Conservation (phyloP, 2,888 invertebrate species). For the Hypena proboscidalis region DNA sequence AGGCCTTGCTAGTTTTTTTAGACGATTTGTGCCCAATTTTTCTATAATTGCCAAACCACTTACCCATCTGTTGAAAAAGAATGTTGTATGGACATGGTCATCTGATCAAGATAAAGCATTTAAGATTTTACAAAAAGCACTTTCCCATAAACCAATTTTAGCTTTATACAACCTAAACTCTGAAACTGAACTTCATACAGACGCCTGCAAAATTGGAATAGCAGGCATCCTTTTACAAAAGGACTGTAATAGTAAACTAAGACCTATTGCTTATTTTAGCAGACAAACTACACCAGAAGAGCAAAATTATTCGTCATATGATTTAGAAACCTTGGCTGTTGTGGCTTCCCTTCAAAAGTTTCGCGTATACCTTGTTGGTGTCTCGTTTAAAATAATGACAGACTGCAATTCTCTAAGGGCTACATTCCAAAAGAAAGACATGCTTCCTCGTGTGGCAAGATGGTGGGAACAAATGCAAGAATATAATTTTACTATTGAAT, state of each 20-base stretch:
- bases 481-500: constrained; percentile 45
- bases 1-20: constrained; percentile 47
- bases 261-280: constrained; percentile 38
- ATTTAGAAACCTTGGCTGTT: constrained; percentile 37
- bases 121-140: constrained; percentile 27
- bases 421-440: constrained; percentile 30
- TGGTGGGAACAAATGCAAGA: too few species aligned
- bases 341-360: constrained; percentile 30
- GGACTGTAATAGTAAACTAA: constrained; percentile 5
- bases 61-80: constrained; percentile 23
- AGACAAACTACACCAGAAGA: constrained; percentile 31
- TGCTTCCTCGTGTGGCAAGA: constrained; percentile 40
- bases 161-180: constrained; percentile 39
- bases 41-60: constrained; percentile 38
- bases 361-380: constrained; percentile 34
- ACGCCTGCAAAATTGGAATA: constrained; percentile 49
- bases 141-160: constrained; percentile 43
- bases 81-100: constrained; percentile 29
- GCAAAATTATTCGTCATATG: constrained; percentile 31
- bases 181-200: constrained; percentile 52
- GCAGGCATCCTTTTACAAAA: constrained; percentile 52
- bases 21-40: constrained; percentile 43
- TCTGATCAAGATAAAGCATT: constrained; percentile 29
- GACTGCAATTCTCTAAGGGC: constrained; percentile 33
- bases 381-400: constrained; percentile 34